Base-by-base conservation (phyloP, 2,797 vertebrate species). In the Coranthus polyacanthus region DNA sequence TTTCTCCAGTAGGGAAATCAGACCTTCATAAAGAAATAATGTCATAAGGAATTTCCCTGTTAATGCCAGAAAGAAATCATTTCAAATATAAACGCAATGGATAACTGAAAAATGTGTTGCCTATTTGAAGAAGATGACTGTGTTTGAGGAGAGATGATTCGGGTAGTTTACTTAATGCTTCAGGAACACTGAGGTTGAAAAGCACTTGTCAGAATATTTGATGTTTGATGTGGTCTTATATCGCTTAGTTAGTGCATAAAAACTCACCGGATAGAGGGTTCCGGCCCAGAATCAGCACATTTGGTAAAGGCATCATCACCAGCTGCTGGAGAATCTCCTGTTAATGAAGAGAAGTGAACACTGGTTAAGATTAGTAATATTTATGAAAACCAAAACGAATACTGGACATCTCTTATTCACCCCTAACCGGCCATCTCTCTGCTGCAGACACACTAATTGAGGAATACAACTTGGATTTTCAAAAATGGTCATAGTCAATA, bases 301-400 rank as follows among this genome's bases (percentile, higher is more conserved):
- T 95, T 71, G 98, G 97, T 82, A 99, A 92, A 76, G 97, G 95
- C 97, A 99, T 99, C 97, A 98, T 96, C 72, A 99, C 96, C 87
- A 99, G 86, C 83, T 99, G 98, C 86, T 98, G 97, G 70, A 99
- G 94, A 78, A 79, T 96, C 87, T 99, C 98, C 98, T 99, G 84
- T 88, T 52, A 44, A 57, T 32, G 16, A 6, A 32, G 38, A 42
- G 24, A 15, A 38, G 9, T 6, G 8, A 22, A 39, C n/a, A n/a
- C 29, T 32, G 8, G 29, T 32, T 32, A 32, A 32, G 8, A 32
- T 32, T 10, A 32, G 7, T 9, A 32, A 32, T 32, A 32, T 32
- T 32, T 32, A 32, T 32, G 29, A 9, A 10, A 9, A 32, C 29
- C 29, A 32, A 32, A 10, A 8, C 1, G 2, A 32, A 32, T 9